Base-by-base conservation (phyloP, 2,113 vertebrate species). In the Thryonomys swinderianus region DNA sequence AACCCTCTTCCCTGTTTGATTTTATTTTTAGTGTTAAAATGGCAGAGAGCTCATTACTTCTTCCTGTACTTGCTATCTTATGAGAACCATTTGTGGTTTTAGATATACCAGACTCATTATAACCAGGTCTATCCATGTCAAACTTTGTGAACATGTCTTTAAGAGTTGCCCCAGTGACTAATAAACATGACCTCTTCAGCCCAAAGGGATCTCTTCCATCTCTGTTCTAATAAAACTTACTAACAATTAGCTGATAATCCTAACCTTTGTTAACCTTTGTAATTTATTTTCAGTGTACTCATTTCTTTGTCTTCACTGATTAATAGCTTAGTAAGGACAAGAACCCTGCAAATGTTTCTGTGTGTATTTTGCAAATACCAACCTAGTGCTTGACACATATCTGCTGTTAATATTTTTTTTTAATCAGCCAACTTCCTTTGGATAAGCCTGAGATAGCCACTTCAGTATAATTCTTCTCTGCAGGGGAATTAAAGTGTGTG, bases 221-320 rank as follows among this genome's bases (percentile, higher is more conserved):
- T 89, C 61, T 86, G 27, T 91, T 93, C 88, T 78, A 97, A 78
- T 85, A 66, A 86, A 90, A 57, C 40, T 40, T 82, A 62, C 51
- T 85, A 62, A 93, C 64, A 95, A 78, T 81, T 92, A 94, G 83
- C 18, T 91, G 64, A 84, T 69, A 78, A 55, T 78, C 25, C 34
- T 89, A 89, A 78, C 93, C 86, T 92, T 83, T 81, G 20, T 74
- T 84, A 76, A 9, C 51, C 55, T 94, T 78, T 94, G 32, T 73
- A 76, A 85, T 94, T 95, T 94, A 84, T 94, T 91, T 95, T 67
- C 86, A 40, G 55, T 61, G 30, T 66, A 61, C n/a, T 92, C 23
- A 69, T 95, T 96, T 86, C 61, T 94, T 91, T 95, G 25, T 92
- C 69, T 90, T 93, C 45, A n/a, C 78, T 96, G 71, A 85, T 95